Conservation (phyloP, 2,113 vertebrate genomes). For the Irena cyanogastra region DNA sequence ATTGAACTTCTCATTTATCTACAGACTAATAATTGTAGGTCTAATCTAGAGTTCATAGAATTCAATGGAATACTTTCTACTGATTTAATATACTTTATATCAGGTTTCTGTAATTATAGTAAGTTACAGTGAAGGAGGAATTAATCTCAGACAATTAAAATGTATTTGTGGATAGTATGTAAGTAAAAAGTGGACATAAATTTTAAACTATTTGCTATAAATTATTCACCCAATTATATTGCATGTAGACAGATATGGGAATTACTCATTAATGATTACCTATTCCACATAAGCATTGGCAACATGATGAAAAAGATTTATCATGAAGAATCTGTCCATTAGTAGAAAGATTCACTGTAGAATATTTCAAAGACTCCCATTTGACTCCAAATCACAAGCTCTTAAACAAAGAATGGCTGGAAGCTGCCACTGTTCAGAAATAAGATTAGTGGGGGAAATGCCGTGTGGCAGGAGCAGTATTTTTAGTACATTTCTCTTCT, state of each 20-base stretch:
- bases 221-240: slow-evolving; percentile 37
- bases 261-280: not conserved
- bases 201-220: not conserved
- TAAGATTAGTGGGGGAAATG: not conserved
- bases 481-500: not conserved
- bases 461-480: not conserved
- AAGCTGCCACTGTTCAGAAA: not conserved
- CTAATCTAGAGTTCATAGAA: slow-evolving; percentile 7
- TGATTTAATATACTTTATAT: slow-evolving; percentile 4
- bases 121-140: not conserved
- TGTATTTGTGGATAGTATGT: not conserved
- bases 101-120: not conserved
- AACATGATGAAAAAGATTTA: slow-evolving; percentile 13
- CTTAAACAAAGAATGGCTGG: slow-evolving; percentile 10
- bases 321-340: slow-evolving; percentile 12
- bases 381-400: not conserved
- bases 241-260: not conserved
- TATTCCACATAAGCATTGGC: not conserved
- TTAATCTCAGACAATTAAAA: not conserved
- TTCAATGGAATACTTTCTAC: slow-evolving; percentile 3
- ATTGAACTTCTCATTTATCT: slow-evolving; percentile 20
- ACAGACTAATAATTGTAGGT: not conserved
- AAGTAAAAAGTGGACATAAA: not conserved
- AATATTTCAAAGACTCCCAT: not conserved
- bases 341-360: not conserved